Conservation (phyloP, 2,888 invertebrate genomes). For the Pheosia gnoma region DNA sequence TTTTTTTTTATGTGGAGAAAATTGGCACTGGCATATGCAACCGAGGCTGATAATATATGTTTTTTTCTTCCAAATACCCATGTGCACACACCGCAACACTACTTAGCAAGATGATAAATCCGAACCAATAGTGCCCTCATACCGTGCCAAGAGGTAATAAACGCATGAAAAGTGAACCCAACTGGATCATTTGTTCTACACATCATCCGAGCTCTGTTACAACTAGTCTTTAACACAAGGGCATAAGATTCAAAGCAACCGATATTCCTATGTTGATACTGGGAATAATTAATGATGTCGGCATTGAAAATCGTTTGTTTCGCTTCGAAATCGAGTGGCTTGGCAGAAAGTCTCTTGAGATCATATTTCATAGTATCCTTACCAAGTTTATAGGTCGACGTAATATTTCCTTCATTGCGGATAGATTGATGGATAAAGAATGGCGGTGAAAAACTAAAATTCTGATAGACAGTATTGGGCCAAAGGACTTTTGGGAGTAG, state of each 20-base stretch:
- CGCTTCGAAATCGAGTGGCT: slow-evolving; percentile 54
- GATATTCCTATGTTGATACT: slow-evolving; percentile 41
- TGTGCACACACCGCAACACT: slow-evolving; percentile 47
- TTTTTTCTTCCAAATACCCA: neutral
- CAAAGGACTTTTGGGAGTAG: slow-evolving; percentile 9
- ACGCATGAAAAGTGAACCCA: slow-evolving; percentile 73
- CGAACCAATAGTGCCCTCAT: slow-evolving; percentile 70
- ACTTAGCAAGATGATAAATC: slow-evolving; percentile 66
- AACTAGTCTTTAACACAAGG: slow-evolving; percentile 31
- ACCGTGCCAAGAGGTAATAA: slow-evolving; percentile 76
- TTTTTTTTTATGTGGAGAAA: too few relatives aligned
- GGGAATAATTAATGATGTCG: slow-evolving; percentile 70
- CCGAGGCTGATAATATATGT: too few relatives aligned
- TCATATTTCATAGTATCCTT: slow-evolving; percentile 50
- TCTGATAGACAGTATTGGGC: slow-evolving; percentile 1
- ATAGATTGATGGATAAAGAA: slow-evolving; percentile 16
- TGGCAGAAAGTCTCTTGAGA: slow-evolving; percentile 47
- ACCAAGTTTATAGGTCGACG: slow-evolving; percentile 30
- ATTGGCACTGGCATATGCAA: too few relatives aligned
- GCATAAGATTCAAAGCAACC: slow-evolving; percentile 40
- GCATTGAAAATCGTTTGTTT: slow-evolving; percentile 72
- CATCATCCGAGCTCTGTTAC: slow-evolving; percentile 31
- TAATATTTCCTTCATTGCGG: slow-evolving; percentile 30
- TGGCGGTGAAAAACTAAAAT: neutral
- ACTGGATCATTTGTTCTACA: slow-evolving; percentile 63